phyloP scores from a whole-genome alignment of 2,888 invertebrate species.

The Scaptomyza polygonia region DNA sequence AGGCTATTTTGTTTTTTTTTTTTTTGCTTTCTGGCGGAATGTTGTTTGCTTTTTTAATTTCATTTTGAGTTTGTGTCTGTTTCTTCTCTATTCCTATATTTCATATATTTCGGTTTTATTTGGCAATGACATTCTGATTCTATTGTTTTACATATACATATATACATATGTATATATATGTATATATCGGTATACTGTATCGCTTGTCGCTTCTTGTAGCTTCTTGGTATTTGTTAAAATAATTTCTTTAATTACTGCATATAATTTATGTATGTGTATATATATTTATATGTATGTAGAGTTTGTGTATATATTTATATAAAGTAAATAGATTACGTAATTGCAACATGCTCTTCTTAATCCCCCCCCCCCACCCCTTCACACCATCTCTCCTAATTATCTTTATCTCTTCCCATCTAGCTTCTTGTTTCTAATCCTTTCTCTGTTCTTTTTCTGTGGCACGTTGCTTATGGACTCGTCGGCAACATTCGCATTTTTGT shows the following conservation, averaged over 20 bases:
- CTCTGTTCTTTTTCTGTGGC: conserved; percentile 1
- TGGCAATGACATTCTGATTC: conserved; percentile 78
- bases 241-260: conserved; percentile 58
- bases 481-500: conserved; percentile 9
- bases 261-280: conserved; percentile 42
- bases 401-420: neutral
- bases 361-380: neutral
- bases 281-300: conserved; percentile 53
- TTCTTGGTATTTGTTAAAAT: conserved; percentile 50
- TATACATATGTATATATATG: too few species aligned
- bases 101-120: conserved; percentile 45
- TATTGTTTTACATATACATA: too few species aligned
- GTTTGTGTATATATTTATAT: conserved; percentile 66
- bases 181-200: conserved; percentile 11
- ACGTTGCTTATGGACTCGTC: conserved; percentile 36
- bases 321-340: conserved; percentile 80
- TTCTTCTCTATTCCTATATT: conserved; percentile 13
- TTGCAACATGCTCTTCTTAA: conserved; percentile 64
- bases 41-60: conserved; percentile 2
- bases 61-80: conserved; percentile 7
- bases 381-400: neutral
- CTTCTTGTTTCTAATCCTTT: neutral
- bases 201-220: conserved; percentile 7
- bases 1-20: conserved; percentile 35
- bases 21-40: conserved; percentile 28